Evolutionary conservation across 1,140 invertebrate genomes (phyloP), one percentile per base, ranked within the genome.

Genomic region (Galendromus occidentalis): DNA sequence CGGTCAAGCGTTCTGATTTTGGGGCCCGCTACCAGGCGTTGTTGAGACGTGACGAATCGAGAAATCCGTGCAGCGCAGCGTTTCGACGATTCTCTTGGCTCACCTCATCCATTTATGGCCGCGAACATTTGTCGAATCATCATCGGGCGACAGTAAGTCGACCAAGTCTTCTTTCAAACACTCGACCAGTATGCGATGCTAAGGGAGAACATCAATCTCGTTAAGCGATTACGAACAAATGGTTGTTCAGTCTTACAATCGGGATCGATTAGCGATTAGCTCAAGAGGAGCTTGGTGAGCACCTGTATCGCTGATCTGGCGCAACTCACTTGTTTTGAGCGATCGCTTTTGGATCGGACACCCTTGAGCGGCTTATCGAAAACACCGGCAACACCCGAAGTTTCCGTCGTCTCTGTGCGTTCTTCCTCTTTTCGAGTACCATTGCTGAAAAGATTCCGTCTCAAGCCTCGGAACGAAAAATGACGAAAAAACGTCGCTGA

Each of bases 51-150:
- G n/a, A 12, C n/a, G 42, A 14, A n/a, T 12, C 14, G n/a, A 44
- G n/a, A n/a, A 44, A 12, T 14, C n/a, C n/a, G 14, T n/a, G 42
- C 14, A 44, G n/a, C 14, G n/a, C 42, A 44, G n/a, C 12, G 42
- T 12, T n/a, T 14, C n/a, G 14, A 44, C n/a, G 14, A n/a, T 44
- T 14, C n/a, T 12, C 14, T 44, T 14, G 7, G 33, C 12, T 59
- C 25, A 59, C 51, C 51, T 59, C 12, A 33, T 59, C 51, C 51
- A 59, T 25, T 59, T 59, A 59, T 59, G 51, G 14, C 51, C 51
- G 2, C 51, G 25, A 22, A 33, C 25, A 59, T 59, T 25, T 22
- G 51, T 59, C 22, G 25, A 25, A 59, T 59, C 51, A 59, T 59
- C 51, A 25, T 59, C 51, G 4, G 51, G 51, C 6, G 33, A 25